phyloP scores from a whole-genome alignment of 2,888 invertebrate genomes.

The Calephelis perditalis region DNA sequence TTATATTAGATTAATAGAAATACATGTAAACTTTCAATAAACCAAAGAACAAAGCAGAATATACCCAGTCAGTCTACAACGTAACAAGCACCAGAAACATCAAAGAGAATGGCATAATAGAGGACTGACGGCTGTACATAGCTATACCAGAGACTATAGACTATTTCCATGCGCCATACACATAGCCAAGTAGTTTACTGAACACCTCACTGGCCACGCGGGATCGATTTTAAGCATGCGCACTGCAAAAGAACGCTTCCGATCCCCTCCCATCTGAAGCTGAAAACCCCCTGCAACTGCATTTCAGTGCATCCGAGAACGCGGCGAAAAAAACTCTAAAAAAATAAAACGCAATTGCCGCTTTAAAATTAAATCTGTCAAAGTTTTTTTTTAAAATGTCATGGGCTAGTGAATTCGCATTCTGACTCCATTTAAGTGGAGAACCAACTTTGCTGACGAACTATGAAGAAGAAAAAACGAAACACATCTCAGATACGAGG shows the following conservation, averaged over 20 bases:
- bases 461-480: conserved; percentile 74
- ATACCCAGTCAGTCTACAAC: conserved; percentile 34
- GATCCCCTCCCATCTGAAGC: conserved; percentile 43
- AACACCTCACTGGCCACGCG: conserved; percentile 57
- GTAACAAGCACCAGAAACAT: conserved; percentile 42
- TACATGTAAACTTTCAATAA: conserved; percentile 24
- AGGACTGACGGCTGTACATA: conserved; percentile 36
- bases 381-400: conserved; percentile 30
- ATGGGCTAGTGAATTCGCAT: conserved; percentile 23
- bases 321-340: conserved; percentile 48
- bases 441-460: conserved; percentile 42
- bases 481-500: conserved; percentile 38
- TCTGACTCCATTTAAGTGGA: conserved; percentile 22
- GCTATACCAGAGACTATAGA: conserved; percentile 31
- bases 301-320: conserved; percentile 69
- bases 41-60: conserved; percentile 33
- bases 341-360: conserved; percentile 42
- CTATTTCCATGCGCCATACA: conserved; percentile 33
- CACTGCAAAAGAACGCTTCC: conserved; percentile 45
- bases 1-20: not conserved
- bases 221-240: conserved; percentile 75
- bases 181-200: conserved; percentile 48
- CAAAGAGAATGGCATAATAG: conserved; percentile 75
- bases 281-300: conserved; percentile 65
- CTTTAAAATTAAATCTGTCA: conserved; percentile 27